Percentiles rank a stretch among this genome's conserved stretches.
phyloP scores from a whole-genome alignment of 1,140 invertebrate species.

The Idris sp. region DNA sequence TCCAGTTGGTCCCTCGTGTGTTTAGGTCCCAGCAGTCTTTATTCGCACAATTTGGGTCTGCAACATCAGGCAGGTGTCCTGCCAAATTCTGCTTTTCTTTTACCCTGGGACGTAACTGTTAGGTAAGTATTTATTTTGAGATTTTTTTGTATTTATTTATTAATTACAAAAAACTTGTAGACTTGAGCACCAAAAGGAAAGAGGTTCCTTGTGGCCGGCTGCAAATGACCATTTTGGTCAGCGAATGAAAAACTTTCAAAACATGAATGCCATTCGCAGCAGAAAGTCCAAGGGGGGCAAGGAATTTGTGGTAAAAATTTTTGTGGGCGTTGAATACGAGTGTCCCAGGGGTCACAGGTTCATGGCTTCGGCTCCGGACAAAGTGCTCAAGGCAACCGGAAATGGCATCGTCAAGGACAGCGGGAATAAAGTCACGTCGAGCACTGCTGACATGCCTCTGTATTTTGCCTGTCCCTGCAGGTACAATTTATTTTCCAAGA shows the following conservation, averaged over 20 bases:
- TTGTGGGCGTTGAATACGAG: constrained; percentile 98
- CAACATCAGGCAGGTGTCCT: constrained; percentile 92
- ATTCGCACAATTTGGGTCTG: constrained; percentile 92
- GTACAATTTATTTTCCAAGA: too few relatives aligned
- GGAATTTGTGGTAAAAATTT: constrained; percentile 92
- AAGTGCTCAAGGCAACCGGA: constrained; percentile 87
- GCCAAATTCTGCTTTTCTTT: constrained; percentile 91
- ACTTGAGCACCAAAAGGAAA: constrained; percentile 76
- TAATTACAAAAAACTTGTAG: constrained; percentile 44
- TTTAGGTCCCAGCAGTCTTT: constrained; percentile 92
- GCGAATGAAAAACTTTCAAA: constrained; percentile 73
- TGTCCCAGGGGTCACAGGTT: constrained; percentile 97
- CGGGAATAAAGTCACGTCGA: constrained; percentile 88
- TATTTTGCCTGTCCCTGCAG: constrained; percentile 94
- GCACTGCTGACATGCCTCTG: constrained; percentile 90
- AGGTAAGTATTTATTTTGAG: constrained; percentile 69
- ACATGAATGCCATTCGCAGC: constrained; percentile 71
- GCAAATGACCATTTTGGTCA: constrained; percentile 69
- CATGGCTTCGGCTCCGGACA: constrained; percentile 93
- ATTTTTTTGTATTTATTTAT: too few relatives aligned
- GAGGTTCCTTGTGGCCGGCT: constrained; percentile 72
- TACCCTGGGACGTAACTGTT: constrained; percentile 97
- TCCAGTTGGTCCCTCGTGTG: constrained; percentile 95
- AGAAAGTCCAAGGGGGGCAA: constrained; percentile 77
- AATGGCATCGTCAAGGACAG: constrained; percentile 90